phyloP scores from a whole-genome alignment of 2,113 vertebrate genomes.

The Tringa solitaria region DNA sequence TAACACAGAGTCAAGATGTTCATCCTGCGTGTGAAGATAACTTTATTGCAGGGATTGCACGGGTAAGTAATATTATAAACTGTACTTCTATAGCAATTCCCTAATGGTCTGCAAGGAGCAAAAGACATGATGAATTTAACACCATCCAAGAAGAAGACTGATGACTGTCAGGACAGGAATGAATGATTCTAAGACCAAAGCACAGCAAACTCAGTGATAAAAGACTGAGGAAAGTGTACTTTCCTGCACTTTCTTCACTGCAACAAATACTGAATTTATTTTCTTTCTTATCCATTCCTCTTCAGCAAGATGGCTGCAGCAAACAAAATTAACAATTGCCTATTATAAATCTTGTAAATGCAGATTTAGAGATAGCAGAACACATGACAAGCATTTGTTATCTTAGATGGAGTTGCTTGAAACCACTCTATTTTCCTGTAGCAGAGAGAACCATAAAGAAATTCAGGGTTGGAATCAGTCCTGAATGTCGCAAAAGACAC shows the following conservation, averaged over 20 bases:
- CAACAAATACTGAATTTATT: constrained; percentile 34
- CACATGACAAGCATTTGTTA: constrained; percentile 8
- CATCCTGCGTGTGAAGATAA: constrained; percentile 15
- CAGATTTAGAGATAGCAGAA: constrained; percentile 49
- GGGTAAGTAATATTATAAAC: not conserved
- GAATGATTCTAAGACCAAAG: not conserved
- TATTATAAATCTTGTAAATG: constrained; percentile 36
- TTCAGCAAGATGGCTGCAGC: not conserved
- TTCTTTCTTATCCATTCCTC: not conserved
- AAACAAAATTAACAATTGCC: constrained; percentile 48
- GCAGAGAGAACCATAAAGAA: not conserved
- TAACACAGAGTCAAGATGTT: constrained; percentile 24
- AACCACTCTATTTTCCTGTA: not conserved
- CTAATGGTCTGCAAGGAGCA: not conserved
- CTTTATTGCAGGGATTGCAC: not conserved
- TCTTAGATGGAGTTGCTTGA: not conserved
- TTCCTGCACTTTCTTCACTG: not conserved
- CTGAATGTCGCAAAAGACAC: not conserved
- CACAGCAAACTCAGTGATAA: not conserved
- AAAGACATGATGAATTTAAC: not conserved
- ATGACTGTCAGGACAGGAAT: constrained; percentile 19
- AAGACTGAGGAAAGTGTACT: not conserved
- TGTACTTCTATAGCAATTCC: constrained; percentile 14
- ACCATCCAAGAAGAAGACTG: not conserved
- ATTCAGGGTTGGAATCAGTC: not conserved